Conservation (phyloP, 1,140 invertebrate species). For the Pseudomyrmex flavicornis region DNA sequence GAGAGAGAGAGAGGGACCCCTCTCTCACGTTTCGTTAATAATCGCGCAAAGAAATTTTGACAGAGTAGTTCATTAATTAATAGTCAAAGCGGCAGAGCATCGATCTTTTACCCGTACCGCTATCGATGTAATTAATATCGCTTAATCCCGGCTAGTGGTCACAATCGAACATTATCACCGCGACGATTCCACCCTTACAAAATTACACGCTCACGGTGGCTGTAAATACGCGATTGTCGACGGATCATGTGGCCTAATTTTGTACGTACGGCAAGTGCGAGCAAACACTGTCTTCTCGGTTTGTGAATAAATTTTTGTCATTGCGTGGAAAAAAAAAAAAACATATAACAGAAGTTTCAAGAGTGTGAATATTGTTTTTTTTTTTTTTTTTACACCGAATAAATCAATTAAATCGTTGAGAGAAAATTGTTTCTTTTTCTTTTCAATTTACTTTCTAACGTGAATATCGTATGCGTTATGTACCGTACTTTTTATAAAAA, state of each 20-base stretch:
- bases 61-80: constrained; percentile 20
- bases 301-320: no score
- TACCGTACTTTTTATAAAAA: neutral
- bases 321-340: neutral
- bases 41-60: neutral
- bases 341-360: no score
- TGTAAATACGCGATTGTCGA: neutral
- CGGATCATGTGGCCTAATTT: constrained; percentile 28
- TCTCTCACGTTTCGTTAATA: neutral
- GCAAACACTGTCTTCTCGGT: no score
- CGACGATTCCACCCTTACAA: constrained; percentile 3
- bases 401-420: neutral
- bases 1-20: no score
- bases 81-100: neutral
- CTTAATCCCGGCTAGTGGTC: constrained; percentile 18
- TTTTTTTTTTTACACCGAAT: no score
- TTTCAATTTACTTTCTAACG: neutral
- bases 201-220: neutral
- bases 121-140: constrained; percentile 13
- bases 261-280: no score
- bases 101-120: neutral
- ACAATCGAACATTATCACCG: constrained; percentile 41
- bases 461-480: neutral
- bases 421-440: neutral
- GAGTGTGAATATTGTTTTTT: no score